A percentile compares a stretch with the other conserved stretches of the same genome.
Evolutionary conservation across 2,113 vertebrate genomes (phyloP).

Genomic region (Piliocolobus tephrosceles): DNA sequence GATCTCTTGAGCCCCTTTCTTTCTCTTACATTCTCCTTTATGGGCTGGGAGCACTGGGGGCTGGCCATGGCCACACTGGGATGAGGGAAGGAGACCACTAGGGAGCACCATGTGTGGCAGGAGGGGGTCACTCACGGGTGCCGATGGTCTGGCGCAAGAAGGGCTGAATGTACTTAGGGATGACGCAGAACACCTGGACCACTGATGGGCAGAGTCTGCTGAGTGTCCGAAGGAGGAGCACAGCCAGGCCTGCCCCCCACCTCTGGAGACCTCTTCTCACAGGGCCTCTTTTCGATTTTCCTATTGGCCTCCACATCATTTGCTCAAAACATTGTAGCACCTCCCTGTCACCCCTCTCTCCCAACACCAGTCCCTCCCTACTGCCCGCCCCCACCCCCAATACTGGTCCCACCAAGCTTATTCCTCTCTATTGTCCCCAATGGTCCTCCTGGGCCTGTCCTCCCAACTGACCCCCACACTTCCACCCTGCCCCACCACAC

Average conservation of each 20-base stretch:
- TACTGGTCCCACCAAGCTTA: no score
- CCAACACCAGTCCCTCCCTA: neutral
- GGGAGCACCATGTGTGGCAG: rapidly evolving
- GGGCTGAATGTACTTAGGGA: conserved; percentile 87
- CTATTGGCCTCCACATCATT: neutral
- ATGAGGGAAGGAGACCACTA: neutral
- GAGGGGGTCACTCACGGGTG: conserved; percentile 85
- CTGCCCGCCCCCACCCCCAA: no score
- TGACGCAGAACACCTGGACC: conserved; percentile 85
- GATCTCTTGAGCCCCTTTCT: neutral
- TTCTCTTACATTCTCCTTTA: neutral
- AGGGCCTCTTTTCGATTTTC: neutral
- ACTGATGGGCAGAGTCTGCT: conserved; percentile 77
- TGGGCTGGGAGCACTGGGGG: neutral
- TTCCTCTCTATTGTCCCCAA: rapidly evolving
- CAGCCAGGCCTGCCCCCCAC: rapidly evolving
- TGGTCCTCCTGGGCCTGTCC: rapidly evolving
- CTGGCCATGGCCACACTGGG: neutral
- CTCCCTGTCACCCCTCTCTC: neutral
- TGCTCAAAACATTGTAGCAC: neutral
- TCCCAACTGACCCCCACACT: neutral
- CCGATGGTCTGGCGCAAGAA: conserved; percentile 80
- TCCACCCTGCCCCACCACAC: neutral
- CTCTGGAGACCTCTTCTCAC: neutral
- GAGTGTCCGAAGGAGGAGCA: neutral